Conservation (phyloP, 1,140 invertebrate species). For the Pachypeltis micranthus region DNA sequence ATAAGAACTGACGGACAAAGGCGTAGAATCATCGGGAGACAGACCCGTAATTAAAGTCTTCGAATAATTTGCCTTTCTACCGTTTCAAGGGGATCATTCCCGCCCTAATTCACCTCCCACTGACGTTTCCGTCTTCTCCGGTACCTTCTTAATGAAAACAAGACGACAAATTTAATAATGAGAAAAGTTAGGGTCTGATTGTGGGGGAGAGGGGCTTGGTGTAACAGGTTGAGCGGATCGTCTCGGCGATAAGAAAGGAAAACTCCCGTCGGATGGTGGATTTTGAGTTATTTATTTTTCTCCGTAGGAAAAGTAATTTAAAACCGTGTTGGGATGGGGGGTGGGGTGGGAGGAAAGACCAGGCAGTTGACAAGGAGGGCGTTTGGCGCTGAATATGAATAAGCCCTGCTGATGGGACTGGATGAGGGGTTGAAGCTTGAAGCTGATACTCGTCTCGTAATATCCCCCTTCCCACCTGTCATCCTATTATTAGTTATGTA, state of each 20-base stretch:
- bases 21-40: no score
- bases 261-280: background rate
- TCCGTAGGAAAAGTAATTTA: constrained; percentile 5
- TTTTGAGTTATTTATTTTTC: constrained; percentile 8
- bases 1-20: no score
- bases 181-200: background rate
- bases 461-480: background rate
- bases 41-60: no score
- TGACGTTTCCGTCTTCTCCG: background rate
- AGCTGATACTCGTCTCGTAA: no score
- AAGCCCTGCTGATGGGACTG: background rate
- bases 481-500: constrained; percentile 1
- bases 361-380: background rate
- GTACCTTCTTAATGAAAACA: constrained; percentile 4
- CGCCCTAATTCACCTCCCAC: background rate
- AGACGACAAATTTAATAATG: constrained; percentile 6
- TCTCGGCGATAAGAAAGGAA: background rate
- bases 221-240: constrained; percentile 2
- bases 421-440: background rate
- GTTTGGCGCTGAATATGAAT: constrained; percentile 6
- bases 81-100: background rate
- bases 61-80: no score
- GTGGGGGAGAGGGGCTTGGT: no score
- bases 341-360: background rate
- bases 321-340: background rate